These are phyloP conservation scores for Bombus balteatus DNA, from an alignment of 1,140 invertebrate species.

Conservation along the genomic window DNA sequence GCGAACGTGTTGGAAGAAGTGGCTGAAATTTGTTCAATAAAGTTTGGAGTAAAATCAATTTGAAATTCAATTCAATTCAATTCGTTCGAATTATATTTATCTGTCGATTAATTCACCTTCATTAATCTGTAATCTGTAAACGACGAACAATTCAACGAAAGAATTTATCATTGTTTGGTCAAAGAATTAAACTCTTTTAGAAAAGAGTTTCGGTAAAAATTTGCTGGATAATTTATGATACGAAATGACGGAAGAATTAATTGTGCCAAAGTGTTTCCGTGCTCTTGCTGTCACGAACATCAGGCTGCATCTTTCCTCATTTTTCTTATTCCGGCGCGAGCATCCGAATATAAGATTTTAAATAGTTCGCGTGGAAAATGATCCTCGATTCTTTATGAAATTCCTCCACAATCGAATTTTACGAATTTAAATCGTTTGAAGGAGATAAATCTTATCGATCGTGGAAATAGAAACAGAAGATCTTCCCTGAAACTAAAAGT, in stretches of 20 bases:
- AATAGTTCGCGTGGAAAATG: neutral
- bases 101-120: no score
- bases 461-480: neutral
- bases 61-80: no score
- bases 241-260: conserved; percentile 8
- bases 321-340: neutral
- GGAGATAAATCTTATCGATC: neutral
- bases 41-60: no score
- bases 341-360: conserved; percentile 4
- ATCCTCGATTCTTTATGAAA: neutral
- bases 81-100: no score
- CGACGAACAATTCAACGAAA: neutral
- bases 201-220: neutral
- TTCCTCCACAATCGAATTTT: neutral
- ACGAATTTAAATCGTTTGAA: neutral
- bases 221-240: neutral
- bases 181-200: neutral
- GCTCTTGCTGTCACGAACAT: conserved; percentile 8
- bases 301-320: neutral
- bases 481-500: neutral
- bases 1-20: no score
- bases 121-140: neutral
- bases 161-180: neutral
- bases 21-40: no score
- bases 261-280: conserved; percentile 14